Evolutionary conservation across 2,113 vertebrate species (phyloP), one percentile per base, ranked within the genome.

Genomic region (Vulpes lagopus): DNA sequence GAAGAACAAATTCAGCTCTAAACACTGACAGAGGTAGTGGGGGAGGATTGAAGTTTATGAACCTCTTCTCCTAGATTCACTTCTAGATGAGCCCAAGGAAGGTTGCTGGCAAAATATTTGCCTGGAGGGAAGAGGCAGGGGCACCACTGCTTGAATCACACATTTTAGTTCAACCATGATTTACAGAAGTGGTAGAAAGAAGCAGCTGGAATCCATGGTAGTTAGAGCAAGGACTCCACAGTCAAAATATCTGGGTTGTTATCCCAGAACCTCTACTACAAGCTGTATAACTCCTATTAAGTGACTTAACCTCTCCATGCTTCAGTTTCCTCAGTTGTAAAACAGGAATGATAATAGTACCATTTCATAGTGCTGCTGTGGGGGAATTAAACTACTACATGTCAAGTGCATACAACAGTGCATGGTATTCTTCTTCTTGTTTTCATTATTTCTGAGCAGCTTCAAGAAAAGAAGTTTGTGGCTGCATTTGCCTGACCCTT

Each of bases 381-480:
- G 23, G 23, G 8, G 8, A 51, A 51, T n/a, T 38, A 84, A 67
- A 84, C 49, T 32, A 30, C 59, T 15, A 74, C 0, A 43, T 12
- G 17, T 11, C 38, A 60, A 51, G 19, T 38, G 38, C 12, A 74
- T 69, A 67, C 12, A 74, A 67, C 6, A 92, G 62, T 23, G 32
- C 27, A 51, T 11, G 49, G 20, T 35, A 94, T 20, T 87, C 17
- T 43, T 82, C 81, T 85, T 80, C 6, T 30, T 78, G 59, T 84
- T 80, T 32, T 82, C 11, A 19, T 81, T 92, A 51, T 76, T 86
- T 91, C 38, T 83, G n/a, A 43, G 17, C 7, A n/a, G 30, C 25
- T 90, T 94, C 25, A 94, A 78, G 59, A 85, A 92, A 78, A 69
- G 22, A 91, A 60, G 25, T 86, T 73, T 92, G 60, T 83, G 43